Conservation (phyloP, 2,113 vertebrate genomes). For the Loxodonta africana region DNA sequence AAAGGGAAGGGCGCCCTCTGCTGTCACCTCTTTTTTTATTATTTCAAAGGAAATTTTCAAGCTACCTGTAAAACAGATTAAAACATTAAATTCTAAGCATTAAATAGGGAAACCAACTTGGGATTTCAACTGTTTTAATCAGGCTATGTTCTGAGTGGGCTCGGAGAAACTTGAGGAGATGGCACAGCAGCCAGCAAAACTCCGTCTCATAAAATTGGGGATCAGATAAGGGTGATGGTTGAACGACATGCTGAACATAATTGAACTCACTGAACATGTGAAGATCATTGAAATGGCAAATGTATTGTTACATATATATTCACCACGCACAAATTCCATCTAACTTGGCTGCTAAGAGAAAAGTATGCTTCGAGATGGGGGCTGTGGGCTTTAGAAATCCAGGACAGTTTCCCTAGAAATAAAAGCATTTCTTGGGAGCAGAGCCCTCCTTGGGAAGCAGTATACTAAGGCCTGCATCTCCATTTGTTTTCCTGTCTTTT, state of each 20-base stretch:
- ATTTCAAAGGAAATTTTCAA: not conserved
- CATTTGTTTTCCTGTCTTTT: not conserved
- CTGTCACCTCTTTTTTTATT: not conserved
- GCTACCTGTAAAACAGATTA: not conserved
- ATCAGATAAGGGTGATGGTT: not conserved
- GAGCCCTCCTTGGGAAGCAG: not conserved
- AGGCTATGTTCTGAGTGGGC: not conserved
- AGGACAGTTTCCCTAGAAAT: not conserved
- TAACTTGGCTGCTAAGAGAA: not conserved
- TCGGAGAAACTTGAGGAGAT: not conserved
- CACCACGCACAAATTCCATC: not conserved
- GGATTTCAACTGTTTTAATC: conserved; percentile 3
- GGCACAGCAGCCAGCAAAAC: not conserved
- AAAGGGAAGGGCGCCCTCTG: conserved; percentile 76
- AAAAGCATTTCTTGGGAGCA: not conserved
- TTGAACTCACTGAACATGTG: not conserved
- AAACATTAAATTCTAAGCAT: not conserved
- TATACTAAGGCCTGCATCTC: not conserved
- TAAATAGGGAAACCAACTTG: conserved; percentile 2
- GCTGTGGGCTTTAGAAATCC: not conserved
- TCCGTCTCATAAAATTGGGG: not conserved
- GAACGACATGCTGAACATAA: not conserved
- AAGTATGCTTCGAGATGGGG: not conserved
- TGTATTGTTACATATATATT: not conserved
- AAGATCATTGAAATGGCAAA: not conserved